Evolutionary conservation across 2,888 invertebrate species (phyloP).

Genomic region (Bedellia somnulentella): DNA sequence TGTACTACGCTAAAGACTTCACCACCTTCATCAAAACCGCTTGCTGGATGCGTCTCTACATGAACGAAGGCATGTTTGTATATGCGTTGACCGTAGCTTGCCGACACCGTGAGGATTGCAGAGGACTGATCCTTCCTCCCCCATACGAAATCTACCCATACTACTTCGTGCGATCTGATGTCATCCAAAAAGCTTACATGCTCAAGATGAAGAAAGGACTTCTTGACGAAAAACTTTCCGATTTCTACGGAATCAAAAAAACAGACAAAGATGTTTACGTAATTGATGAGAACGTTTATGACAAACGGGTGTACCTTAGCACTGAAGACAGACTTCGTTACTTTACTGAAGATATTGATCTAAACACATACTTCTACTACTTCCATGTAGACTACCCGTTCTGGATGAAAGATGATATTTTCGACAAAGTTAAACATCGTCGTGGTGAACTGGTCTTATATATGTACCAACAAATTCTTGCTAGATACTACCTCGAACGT

Average conservation of each 20-base stretch:
- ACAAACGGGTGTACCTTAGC: conserved; percentile 49
- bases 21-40: conserved; percentile 49
- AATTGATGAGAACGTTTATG: conserved; percentile 69
- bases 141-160: conserved; percentile 66
- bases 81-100: conserved; percentile 56
- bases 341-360: conserved; percentile 67
- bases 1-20: conserved; percentile 57
- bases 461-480: conserved; percentile 67
- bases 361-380: conserved; percentile 65
- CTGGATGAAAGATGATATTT: conserved; percentile 58
- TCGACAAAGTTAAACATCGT: conserved; percentile 26
- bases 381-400: conserved; percentile 65
- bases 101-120: conserved; percentile 52
- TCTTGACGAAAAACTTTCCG: conserved; percentile 45
- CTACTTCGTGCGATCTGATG: conserved; percentile 67
- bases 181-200: conserved; percentile 60
- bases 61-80: conserved; percentile 62
- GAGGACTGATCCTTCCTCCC: conserved; percentile 53
- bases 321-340: conserved; percentile 63
- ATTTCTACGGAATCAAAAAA: conserved; percentile 51
- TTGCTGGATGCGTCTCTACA: conserved; percentile 49
- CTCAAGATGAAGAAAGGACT: conserved; percentile 52
- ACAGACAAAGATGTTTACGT: conserved; percentile 56
- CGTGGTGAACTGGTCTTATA: conserved; percentile 61
- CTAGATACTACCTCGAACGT: conserved; percentile 61